Evolutionary conservation across 64 coral and sea anemone species (phyloP).

Genomic region (Montipora capricornis): DNA sequence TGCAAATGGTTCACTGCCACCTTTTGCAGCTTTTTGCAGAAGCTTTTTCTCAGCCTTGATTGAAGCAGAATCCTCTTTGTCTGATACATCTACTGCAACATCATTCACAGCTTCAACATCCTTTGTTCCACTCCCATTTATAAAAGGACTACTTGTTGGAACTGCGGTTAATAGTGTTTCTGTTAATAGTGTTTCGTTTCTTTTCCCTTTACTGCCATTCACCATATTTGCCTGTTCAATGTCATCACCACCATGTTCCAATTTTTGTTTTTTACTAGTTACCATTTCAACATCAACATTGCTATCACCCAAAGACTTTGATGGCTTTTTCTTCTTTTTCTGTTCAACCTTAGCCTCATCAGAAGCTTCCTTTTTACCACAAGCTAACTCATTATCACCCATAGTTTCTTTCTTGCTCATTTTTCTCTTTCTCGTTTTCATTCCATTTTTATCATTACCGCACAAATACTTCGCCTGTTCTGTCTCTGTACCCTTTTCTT

Average conservation of each 20-base stretch:
- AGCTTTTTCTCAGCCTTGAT: not conserved
- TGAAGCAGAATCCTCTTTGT: not conserved
- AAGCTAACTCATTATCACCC: not conserved
- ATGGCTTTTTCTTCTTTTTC: conserved; percentile 39
- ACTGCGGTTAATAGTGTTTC: not conserved
- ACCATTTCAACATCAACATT: not conserved
- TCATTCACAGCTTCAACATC: not conserved
- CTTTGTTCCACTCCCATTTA: not conserved
- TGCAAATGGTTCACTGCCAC: conserved; percentile 52
- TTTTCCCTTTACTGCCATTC: not conserved
- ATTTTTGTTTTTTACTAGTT: conserved; percentile 27
- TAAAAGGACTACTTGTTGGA: not conserved
- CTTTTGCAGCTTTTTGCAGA: not conserved
- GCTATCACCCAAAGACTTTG: not conserved
- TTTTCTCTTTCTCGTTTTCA: conserved; percentile 18
- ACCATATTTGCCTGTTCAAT: conserved; percentile 24
- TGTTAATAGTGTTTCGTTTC: not conserved
- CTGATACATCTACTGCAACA: not conserved
- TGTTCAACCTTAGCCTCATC: not conserved
- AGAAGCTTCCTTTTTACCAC: not conserved
- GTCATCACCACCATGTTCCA: not conserved
- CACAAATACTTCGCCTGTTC: not conserved
- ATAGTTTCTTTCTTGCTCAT: not conserved
- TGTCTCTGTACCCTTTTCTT: not conserved
- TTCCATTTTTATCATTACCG: not conserved